Conservation (phyloP, 2,888 invertebrate species). For the Digitonthophagus gazella region DNA sequence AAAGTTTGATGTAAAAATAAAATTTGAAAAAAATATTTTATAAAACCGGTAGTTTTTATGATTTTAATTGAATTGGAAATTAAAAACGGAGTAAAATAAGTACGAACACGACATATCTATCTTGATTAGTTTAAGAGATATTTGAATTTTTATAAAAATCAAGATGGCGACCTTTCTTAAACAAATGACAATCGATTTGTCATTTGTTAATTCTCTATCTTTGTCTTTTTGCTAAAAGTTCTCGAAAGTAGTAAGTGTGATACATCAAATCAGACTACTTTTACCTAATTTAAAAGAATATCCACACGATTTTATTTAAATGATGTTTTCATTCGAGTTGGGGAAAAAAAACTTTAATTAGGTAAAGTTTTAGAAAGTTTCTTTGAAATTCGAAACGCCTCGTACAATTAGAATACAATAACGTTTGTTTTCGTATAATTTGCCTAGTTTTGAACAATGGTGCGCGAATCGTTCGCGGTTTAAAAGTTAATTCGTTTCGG, state of each 20-base stretch:
- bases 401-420: not conserved
- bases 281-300: not conserved
- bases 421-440: not conserved
- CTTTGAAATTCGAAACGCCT: not conserved
- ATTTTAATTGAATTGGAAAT: too few relatives aligned
- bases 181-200: not conserved
- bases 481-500: too few relatives aligned
- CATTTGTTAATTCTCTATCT: too few relatives aligned
- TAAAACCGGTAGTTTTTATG: too few relatives aligned
- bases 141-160: not conserved
- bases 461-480: not conserved
- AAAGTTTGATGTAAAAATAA: too few relatives aligned
- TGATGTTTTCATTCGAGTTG: too few relatives aligned
- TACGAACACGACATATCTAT: not conserved
- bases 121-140: not conserved
- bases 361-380: not conserved
- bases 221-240: not conserved
- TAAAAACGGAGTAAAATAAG: not conserved
- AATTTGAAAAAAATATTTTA: too few relatives aligned
- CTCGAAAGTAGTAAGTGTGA: not conserved
- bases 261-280: not conserved
- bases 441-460: not conserved
- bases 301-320: too few relatives aligned
- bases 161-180: not conserved
- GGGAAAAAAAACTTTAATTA: too few relatives aligned